Percentiles rank a stretch among this genome's conserved stretches.
Conservation (phyloP, 2,888 invertebrate genomes). For the Drosophila putrida region DNA sequence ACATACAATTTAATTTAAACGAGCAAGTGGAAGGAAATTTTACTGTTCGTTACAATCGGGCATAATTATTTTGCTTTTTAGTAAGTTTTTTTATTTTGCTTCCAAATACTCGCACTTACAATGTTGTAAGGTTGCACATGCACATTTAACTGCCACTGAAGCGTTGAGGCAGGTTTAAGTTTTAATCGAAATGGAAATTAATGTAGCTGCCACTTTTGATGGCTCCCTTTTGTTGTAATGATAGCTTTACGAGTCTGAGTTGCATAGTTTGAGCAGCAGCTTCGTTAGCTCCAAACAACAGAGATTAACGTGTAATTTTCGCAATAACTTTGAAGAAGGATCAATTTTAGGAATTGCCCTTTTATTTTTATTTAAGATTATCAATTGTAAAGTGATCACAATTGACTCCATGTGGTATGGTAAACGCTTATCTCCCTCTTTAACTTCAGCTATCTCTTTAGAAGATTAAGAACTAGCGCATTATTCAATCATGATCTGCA, state of each 20-base stretch:
- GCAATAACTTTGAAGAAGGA: slow-evolving; percentile 3
- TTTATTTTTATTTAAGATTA: neutral
- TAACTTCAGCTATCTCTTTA: no score
- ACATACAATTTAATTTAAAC: slow-evolving; percentile 54
- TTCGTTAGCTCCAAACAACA: slow-evolving; percentile 1
- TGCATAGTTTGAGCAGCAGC: slow-evolving; percentile 1
- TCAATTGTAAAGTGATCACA: neutral
- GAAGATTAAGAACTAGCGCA: no score
- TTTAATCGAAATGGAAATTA: slow-evolving; percentile 31
- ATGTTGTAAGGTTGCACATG: slow-evolving; percentile 26
- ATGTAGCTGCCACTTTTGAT: slow-evolving; percentile 18
- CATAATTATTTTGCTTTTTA: slow-evolving; percentile 12
- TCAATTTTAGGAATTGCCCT: slow-evolving; percentile 8
- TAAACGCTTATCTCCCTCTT: no score
- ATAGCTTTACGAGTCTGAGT: slow-evolving; percentile 11
- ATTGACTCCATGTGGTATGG: neutral
- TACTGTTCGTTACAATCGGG: slow-evolving; percentile 22
- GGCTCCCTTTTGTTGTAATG: slow-evolving; percentile 24
- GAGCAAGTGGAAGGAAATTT: slow-evolving; percentile 37
- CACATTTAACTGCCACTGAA: slow-evolving; percentile 27
- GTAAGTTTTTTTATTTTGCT: neutral
- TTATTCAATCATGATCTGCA: no score
- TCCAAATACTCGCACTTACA: slow-evolving; percentile 11
- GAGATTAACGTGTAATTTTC: slow-evolving; percentile 8
- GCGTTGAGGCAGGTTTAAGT: slow-evolving; percentile 23